Base-by-base conservation (phyloP, 2,797 vertebrate species). In the Danio kyathit region DNA sequence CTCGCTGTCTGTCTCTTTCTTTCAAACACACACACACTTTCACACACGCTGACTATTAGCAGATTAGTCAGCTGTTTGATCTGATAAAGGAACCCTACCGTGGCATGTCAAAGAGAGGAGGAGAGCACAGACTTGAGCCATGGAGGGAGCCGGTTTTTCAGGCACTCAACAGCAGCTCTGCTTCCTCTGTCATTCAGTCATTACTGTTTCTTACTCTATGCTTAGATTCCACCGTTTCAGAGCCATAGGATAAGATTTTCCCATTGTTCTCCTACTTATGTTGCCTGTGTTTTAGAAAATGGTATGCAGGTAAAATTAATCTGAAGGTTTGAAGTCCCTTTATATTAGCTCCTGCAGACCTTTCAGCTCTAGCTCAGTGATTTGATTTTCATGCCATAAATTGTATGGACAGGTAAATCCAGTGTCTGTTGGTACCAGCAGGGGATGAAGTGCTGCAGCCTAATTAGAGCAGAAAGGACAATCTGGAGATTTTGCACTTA, bases 51-150 rank as follows among this genome's bases (percentile, higher is more conserved):
- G 40, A 46, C 70, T 54, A 46, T 65, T 48, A 74, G 78, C 49
- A 46, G 69, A 74, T 80, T 74, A 80, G 51, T 65, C 61, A 57
- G 60, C 43, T 64, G 79, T 81, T 66, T 67, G 17, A 74, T 59
- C 71, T 49, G 61, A 67, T 74, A 75, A 75, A 74, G 49, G n/a
- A 65, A 17, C 7, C 61, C 71, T 72, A 9, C 51, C 13, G 11
- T 64, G 43, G 49, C 14, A 56, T 64, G 49, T 66, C 61, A 81
- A 38, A 67, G 29, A 65, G 49, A 44, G 7, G 12, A 66, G 41
- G 9, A 65, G 52, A 60, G 44, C 14, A 64, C 7, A 80, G 40
- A 63, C 51, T 46, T 29, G 63, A 65, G 74, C 38, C 13, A 1
- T 14, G 74, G 13, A 57, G 41, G 41, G 10, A 46, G 17, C 0